Evolutionary conservation across 2,888 invertebrate species (phyloP).

Genomic region (Nomada fucata): DNA sequence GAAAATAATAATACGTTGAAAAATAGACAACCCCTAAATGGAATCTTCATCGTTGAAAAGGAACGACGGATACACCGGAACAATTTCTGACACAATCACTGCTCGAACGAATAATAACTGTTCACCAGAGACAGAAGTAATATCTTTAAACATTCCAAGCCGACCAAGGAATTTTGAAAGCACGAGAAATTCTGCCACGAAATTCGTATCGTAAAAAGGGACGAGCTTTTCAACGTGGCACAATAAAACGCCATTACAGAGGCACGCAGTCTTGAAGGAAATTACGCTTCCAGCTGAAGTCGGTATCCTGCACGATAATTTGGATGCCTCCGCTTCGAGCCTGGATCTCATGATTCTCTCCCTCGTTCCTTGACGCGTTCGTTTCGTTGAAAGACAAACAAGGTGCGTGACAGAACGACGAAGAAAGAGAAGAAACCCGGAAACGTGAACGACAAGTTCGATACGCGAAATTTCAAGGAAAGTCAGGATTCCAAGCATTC

Average conservation of each 20-base stretch:
- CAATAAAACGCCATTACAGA: constrained; percentile 3
- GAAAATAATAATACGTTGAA: too few relatives aligned
- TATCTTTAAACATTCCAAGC: too few relatives aligned
- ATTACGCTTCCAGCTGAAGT: background rate
- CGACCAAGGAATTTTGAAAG: background rate
- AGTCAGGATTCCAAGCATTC: constrained; percentile 12
- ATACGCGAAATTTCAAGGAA: constrained; percentile 16
- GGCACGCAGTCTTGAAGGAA: background rate
- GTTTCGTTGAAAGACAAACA: too few relatives aligned
- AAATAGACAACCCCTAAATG: too few relatives aligned
- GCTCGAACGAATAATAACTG: too few relatives aligned
- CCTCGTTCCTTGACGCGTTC: background rate
- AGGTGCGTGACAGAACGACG: background rate
- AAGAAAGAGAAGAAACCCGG: constrained; percentile 8
- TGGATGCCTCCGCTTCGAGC: background rate
- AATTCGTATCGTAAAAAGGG: background rate
- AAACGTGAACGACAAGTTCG: background rate
- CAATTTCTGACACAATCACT: too few relatives aligned
- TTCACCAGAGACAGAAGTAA: too few relatives aligned
- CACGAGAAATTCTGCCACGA: too few relatives aligned
- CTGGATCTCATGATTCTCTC: background rate
- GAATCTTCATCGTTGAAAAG: too few relatives aligned
- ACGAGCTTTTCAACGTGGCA: background rate
- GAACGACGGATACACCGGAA: too few relatives aligned
- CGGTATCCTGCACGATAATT: constrained; percentile 10